Evolutionary conservation across 2,888 invertebrate species (phyloP).

Genomic region (Lissocephala sabroskyi): DNA sequence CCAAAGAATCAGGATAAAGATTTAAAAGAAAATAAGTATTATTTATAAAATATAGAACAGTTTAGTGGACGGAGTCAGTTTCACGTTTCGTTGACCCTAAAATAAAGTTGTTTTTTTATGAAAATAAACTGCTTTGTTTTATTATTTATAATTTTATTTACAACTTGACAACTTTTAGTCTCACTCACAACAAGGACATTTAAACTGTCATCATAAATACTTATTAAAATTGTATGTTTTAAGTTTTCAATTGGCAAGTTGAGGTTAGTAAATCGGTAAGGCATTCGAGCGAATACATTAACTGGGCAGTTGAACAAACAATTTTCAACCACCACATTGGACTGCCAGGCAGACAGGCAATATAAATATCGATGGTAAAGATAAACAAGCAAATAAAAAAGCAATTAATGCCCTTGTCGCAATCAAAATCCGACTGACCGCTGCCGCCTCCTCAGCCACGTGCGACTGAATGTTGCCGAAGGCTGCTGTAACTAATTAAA

Average conservation of each 20-base stretch:
- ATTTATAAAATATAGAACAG: no score
- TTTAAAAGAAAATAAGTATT: not conserved
- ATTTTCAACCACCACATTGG: not conserved
- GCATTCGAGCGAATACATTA: not conserved
- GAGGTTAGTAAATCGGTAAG: not conserved
- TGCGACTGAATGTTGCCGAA: conserved; percentile 2
- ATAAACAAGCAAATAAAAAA: conserved; percentile 43
- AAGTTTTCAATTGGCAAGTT: not conserved
- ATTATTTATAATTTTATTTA: no score
- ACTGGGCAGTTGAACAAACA: not conserved
- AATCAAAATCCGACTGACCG: conserved; percentile 16
- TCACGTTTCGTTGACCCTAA: no score
- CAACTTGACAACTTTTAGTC: no score
- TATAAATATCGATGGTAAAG: conserved; percentile 31
- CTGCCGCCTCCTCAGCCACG: conserved; percentile 4
- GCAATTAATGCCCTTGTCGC: conserved; percentile 51
- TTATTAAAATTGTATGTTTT: not conserved
- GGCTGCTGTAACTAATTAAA: conserved; percentile 42
- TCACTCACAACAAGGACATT: not conserved
- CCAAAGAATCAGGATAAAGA: not conserved
- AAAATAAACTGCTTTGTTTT: no score
- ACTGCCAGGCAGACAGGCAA: conserved; percentile 1
- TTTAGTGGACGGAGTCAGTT: no score
- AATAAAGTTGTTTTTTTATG: no score
- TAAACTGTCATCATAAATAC: not conserved